phyloP scores from a whole-genome alignment of 2,797 vertebrate species.

The Ataeniobius toweri region DNA sequence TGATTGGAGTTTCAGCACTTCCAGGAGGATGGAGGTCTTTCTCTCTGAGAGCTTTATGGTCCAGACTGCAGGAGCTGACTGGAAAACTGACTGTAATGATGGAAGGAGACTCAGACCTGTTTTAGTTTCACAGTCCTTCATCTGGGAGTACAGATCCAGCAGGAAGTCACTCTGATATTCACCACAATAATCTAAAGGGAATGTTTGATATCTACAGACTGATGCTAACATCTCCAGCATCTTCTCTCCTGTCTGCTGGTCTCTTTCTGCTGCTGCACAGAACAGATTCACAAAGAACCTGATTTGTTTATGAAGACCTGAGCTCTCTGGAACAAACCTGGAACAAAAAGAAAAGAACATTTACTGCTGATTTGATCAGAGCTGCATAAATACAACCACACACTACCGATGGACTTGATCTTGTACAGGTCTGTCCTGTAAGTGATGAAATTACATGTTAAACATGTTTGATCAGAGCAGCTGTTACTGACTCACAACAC shows the following conservation, averaged over 20 bases:
- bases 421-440: not conserved
- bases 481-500: too few relatives aligned
- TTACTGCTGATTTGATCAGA: not conserved
- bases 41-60: not conserved
- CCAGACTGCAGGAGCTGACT: not conserved
- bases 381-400: not conserved
- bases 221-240: not conserved
- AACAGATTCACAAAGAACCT: not conserved
- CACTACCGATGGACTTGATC: not conserved
- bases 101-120: slow-evolving; percentile 15
- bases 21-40: slow-evolving; percentile 5
- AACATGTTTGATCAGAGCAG: not conserved
- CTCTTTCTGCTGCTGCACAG: slow-evolving; percentile 10
- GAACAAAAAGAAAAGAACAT: not conserved
- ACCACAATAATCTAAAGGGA: not conserved
- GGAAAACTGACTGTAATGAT: not conserved
- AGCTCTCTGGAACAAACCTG: not conserved
- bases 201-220: not conserved
- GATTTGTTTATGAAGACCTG: not conserved
- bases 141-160: not conserved
- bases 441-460: not conserved
- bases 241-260: slow-evolving; percentile 5
- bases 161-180: not conserved
- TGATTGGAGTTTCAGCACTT: slow-evolving; percentile 21
- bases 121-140: not conserved